A percentile compares a stretch with the other conserved stretches of the same genome.
phyloP scores from a whole-genome alignment of 64 coral and sea anemone species.

The Porites lutea region DNA sequence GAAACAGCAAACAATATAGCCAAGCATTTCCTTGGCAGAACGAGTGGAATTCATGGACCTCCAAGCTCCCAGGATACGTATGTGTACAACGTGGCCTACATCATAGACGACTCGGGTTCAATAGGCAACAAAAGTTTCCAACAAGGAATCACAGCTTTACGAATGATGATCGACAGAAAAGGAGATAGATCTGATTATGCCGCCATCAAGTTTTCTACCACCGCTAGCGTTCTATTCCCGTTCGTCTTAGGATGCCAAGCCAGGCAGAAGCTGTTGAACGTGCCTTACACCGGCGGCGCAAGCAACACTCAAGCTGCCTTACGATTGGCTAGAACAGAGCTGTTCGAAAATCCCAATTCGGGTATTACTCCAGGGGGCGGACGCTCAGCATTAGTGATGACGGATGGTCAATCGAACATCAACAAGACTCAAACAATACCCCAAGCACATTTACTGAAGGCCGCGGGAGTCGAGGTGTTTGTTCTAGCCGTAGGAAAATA shows the following conservation, averaged over 20 bases:
- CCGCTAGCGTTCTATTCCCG: constrained; percentile 22
- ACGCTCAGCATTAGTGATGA: constrained; percentile 13
- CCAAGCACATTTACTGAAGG: constrained; percentile 8
- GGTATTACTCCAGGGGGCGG: constrained; percentile 4
- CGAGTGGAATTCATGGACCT: not conserved
- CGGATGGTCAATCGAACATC: constrained; percentile 57
- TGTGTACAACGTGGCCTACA: constrained; percentile 2
- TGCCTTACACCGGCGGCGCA: constrained; percentile 14
- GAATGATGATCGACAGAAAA: constrained; percentile 16
- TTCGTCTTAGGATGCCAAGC: not conserved
- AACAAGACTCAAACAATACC: not conserved
- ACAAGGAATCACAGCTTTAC: constrained; percentile 1
- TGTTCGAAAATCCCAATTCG: constrained; percentile 14
- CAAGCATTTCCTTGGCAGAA: constrained; percentile 29
- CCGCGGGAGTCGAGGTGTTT: constrained; percentile 8
- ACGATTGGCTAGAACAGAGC: not conserved
- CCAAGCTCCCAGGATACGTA: not conserved
- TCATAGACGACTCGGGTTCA: constrained; percentile 21
- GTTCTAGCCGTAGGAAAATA: constrained; percentile 47
- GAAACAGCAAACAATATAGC: constrained; percentile 35
- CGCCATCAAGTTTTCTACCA: constrained; percentile 17
- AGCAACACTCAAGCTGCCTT: constrained; percentile 52
- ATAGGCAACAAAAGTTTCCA: constrained; percentile 23
- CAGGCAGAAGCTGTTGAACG: not conserved
- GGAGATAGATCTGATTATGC: constrained; percentile 7